Base-by-base conservation (phyloP, 2,797 vertebrate species). In the Lemur catta region DNA sequence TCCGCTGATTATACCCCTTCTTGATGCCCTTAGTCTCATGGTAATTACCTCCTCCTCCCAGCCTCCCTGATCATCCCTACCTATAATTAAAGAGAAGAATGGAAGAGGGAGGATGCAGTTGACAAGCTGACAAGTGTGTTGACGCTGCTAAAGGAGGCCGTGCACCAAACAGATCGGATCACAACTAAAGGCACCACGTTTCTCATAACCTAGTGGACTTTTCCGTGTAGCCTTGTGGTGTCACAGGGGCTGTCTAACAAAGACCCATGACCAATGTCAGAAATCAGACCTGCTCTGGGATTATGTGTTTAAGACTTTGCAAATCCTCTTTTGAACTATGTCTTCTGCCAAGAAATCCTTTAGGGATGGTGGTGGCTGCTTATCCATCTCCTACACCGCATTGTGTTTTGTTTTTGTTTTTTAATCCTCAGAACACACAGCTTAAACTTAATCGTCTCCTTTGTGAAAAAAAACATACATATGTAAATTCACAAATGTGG, bases 11-110 rank as follows among this genome's bases (percentile, higher is more conserved):
- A 75, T 79, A 95, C 87, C 65, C 89, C 3, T 10, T 76, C 59
- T 63, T 57, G 75, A 26, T 88, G 80, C 38, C 14, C 55, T 1
- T 6, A 11, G 84, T 92, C 92, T 82, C 7, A 3, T 38, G 79
- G 86, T 94, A 94, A 94, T 95, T 94, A 80, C 87, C 52, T 74
- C 89, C 67, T 96, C 35, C 75, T 76, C 30, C 76, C 61, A 72
- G 38, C 67, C 75, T 95, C 52, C 75, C 69, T 41, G 72, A 74
- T 93, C 91, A 72, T 75, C 67, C 76, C 67, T 93, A 7, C 82
- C 87, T 95, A 43, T 93, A 93, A 96, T 92, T 96, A 96, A 94
- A 76, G 89, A 74, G 38, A 93, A 55, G 30, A 82, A 59, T 85
- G 71, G 63, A 71, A 88, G 90, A 79, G n/a, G 85, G 63, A 72